Conservation (phyloP, 1,140 invertebrate species). For the Chrysopa pallens region DNA sequence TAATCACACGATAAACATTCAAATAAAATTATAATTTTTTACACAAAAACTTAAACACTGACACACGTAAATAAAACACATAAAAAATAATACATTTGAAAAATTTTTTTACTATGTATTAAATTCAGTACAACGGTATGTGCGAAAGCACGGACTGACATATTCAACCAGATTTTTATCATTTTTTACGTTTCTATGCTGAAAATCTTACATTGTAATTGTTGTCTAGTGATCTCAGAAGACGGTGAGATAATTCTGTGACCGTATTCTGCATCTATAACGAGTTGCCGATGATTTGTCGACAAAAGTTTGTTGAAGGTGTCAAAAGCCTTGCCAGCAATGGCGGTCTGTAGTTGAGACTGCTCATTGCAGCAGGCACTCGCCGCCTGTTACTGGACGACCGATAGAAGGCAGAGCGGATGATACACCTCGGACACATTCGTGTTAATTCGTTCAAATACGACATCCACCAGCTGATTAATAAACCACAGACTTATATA, state of each 20-base stretch:
- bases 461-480: too few relatives aligned
- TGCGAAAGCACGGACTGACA: too few relatives aligned
- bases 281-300: conserved; percentile 9
- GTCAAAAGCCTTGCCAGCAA: neutral
- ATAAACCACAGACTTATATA: too few relatives aligned
- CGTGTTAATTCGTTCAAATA: too few relatives aligned
- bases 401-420: neutral
- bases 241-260: conserved; percentile 41
- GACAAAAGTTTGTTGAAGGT: neutral
- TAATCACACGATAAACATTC: too few relatives aligned
- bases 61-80: too few relatives aligned
- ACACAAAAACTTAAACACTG: too few relatives aligned
- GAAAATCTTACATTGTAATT: conserved; percentile 44
- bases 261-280: conserved; percentile 37
- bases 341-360: neutral
- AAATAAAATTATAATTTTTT: too few relatives aligned
- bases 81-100: too few relatives aligned
- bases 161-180: neutral
- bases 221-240: conserved; percentile 43
- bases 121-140: too few relatives aligned
- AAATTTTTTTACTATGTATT: neutral
- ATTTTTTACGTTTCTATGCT: neutral
- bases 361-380: neutral
- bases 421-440: neutral
- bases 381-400: neutral